Base-by-base conservation (phyloP, 1,140 invertebrate genomes). In the Pseudoatta argentina region DNA sequence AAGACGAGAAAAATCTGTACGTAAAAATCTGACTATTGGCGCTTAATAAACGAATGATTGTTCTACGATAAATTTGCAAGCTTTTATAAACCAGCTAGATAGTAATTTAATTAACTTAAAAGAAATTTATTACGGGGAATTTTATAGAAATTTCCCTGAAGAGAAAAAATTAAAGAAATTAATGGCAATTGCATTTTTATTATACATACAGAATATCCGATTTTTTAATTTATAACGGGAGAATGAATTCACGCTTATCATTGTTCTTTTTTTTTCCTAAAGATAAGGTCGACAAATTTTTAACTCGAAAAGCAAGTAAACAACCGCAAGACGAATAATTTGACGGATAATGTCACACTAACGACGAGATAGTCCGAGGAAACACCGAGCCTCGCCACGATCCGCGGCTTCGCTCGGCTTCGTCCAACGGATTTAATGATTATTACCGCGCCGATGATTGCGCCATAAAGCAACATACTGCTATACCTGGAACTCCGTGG, bases 381-480 rank as follows among this genome's bases (percentile, higher is more conserved):
- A 83, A 72, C 61, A 30, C 67, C 67, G 57, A 79, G 59, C 24
- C n/a, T 24, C 27, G 48, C 55, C 18, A 44, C 30, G 53, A 67
- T 71, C 64, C 61, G 57, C 71, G 69, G 64, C 87, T 73, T 64
- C 48, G 64, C 30, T 87, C 51, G 51, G 72, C 39, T 61, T 77
- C 64, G 72, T 39, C 83, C 81, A 72, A 78, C 66, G 77, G 89
- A 91, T 85, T 92, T 92, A 92, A 92, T 92, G 91, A 92, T 92
- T 91, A 92, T 92, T 91, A 91, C 91, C 61, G 90, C 81, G 75
- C 82, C 82, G 77, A 92, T 91, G 91, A 92, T 92, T 92, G 90
- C 88, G 67, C 87, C 91, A 92, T 92, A 92, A 92, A 92, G 90
- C 87, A 91, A 91, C 90, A 91, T 89, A 92, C 66, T 88, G 90